A percentile compares a stretch with the other conserved stretches of the same genome.
phyloP scores from a whole-genome alignment of 1,140 invertebrate species.

The Metopolophium dirhodum region DNA sequence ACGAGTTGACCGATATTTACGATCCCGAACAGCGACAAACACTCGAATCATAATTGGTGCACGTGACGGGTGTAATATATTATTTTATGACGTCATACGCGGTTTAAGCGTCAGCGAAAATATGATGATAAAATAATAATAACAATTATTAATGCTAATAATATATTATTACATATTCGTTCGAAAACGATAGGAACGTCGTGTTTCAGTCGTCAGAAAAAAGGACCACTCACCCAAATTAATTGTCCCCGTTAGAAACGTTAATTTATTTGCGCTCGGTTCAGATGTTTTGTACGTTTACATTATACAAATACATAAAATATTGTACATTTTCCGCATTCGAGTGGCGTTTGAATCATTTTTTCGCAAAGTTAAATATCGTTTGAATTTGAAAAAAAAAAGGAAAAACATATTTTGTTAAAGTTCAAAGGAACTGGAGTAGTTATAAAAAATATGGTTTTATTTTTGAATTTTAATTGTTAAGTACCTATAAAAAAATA shows the following conservation, averaged over 20 bases:
- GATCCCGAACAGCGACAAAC: not conserved
- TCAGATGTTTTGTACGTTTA: not conserved
- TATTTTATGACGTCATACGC: not conserved
- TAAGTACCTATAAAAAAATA: too few species aligned
- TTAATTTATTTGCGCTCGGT: conserved; percentile 4
- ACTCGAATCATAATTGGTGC: not conserved
- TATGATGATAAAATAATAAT: not conserved
- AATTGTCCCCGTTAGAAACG: not conserved
- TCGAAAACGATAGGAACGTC: not conserved
- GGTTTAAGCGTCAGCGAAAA: not conserved
- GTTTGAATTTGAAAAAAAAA: not conserved
- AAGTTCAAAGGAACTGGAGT: not conserved
- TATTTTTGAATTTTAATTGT: not conserved
- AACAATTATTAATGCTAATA: not conserved
- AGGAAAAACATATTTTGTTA: not conserved
- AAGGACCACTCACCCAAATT: not conserved
- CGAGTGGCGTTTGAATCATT: not conserved
- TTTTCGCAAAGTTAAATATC: not conserved
- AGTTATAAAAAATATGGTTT: not conserved
- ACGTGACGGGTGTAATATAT: not conserved
- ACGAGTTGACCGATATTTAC: not conserved
- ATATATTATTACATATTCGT: not conserved
- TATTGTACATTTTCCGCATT: not conserved
- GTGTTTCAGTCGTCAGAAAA: not conserved
- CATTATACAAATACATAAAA: not conserved